Evolutionary conservation across 2,113 vertebrate genomes (phyloP).

Genomic region (Callionymus lyra): DNA sequence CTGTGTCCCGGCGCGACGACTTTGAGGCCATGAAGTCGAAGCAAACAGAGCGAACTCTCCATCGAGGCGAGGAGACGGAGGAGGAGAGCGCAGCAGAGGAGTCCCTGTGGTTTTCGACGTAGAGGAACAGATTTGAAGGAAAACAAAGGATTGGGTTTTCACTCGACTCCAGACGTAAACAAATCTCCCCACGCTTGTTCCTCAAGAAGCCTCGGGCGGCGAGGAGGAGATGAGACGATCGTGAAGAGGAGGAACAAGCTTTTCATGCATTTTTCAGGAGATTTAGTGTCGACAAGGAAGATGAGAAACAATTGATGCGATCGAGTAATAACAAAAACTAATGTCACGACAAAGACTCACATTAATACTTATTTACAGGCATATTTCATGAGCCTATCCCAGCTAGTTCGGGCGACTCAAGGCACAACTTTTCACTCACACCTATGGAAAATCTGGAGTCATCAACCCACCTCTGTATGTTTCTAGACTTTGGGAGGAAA

Average conservation of each 20-base stretch:
- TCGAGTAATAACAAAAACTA: no score
- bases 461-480: no score
- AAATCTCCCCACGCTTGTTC: constrained; percentile 6
- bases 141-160: constrained; percentile 21
- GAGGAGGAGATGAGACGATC: constrained; percentile 22
- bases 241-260: constrained; percentile 24
- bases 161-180: constrained; percentile 12
- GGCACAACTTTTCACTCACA: no score
- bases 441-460: no score
- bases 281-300: constrained; percentile 4
- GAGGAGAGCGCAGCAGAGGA: constrained; percentile 4
- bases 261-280: constrained; percentile 8
- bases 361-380: no score
- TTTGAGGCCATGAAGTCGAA: constrained; percentile 17
- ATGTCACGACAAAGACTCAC: no score
- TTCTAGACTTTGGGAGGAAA: no score
- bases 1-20: constrained; percentile 2
- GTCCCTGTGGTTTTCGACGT: constrained; percentile 29
- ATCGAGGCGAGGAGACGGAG: constrained; percentile 33
- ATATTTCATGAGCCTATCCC: no score
- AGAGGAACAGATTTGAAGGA: constrained; percentile 20
- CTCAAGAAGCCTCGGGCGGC: constrained; percentile 13
- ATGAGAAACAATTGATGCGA: constrained; percentile 11
- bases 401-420: no score
- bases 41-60: constrained; percentile 39